A percentile compares a stretch with the other conserved stretches of the same genome.
Conservation (phyloP, 2,797 vertebrate species). For the Chelon auratus region DNA sequence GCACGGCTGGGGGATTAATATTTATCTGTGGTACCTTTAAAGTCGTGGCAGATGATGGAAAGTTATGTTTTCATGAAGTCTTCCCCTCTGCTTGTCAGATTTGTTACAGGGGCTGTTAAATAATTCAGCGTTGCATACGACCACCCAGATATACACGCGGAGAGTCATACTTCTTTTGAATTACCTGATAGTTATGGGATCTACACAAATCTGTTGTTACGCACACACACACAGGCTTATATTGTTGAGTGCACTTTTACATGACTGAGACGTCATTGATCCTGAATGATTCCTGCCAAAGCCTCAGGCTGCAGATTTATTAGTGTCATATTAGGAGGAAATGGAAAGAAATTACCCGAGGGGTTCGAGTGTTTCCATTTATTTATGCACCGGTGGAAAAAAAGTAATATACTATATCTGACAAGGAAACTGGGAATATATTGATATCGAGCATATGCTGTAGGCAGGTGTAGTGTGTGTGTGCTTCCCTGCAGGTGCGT, state of each 20-base stretch:
- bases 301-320: slow-evolving; percentile 65
- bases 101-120: slow-evolving; percentile 27
- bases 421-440: slow-evolving; percentile 21
- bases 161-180: slow-evolving; percentile 17
- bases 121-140: slow-evolving; percentile 27
- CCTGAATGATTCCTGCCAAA: slow-evolving; percentile 49
- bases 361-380: slow-evolving; percentile 44
- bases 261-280: slow-evolving; percentile 27
- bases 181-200: slow-evolving; percentile 3
- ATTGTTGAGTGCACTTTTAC: slow-evolving; percentile 10
- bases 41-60: slow-evolving; percentile 40
- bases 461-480: slow-evolving; percentile 15
- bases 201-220: slow-evolving; percentile 16
- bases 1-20: slow-evolving; percentile 44
- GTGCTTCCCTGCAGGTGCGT: background rate
- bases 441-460: slow-evolving; percentile 5
- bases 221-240: background rate
- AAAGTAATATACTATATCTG: slow-evolving; percentile 32
- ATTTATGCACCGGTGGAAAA: slow-evolving; percentile 50
- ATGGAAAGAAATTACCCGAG: slow-evolving; percentile 52
- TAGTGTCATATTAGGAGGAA: slow-evolving; percentile 67
- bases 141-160: slow-evolving; percentile 1
- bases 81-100: slow-evolving; percentile 27
- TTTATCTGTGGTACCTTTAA: slow-evolving; percentile 43
- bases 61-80: slow-evolving; percentile 48